Evolutionary conservation across 2,113 vertebrate species (phyloP), one percentile per base, ranked within the genome.

Genomic region (Sebastes fasciatus): DNA sequence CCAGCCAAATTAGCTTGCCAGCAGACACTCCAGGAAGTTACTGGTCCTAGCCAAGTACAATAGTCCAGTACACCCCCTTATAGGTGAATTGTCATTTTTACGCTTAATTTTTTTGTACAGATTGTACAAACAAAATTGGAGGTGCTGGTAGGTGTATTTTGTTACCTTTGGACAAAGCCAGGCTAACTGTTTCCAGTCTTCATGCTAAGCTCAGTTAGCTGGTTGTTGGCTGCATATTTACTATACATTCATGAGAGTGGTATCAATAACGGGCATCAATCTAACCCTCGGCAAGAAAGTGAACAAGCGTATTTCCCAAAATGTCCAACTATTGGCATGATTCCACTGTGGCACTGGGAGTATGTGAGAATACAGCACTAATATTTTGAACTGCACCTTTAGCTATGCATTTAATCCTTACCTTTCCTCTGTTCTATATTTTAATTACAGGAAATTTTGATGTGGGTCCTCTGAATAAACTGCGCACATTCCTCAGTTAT

Each of bases 401-500:
- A 43, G 17, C 34, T 10, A 19, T 63, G 6, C 34, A 63, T 63
- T 63, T 2, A 19, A 63, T 43, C 8, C 34, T 63, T 19, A 43
- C 8, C 40, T 19, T 43, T 64, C 43, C 6, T 54, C 40, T 77
- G 34, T 51, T 49, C 4, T 16, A 3, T 45, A 3, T 67, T 66
- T 64, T 48, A 23, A 67, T 65, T 49, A 62, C 86, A 96, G 94
- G 93, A 76, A 88, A 2, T 17, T 2, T 0, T 43, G 94, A 94
- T 34, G 45, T 74, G 16, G 74, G 14, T 43, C 62, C 86, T 63
- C 0, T 3, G 19, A 87, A 70, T 4, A 14, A 86, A 74, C 0
- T 45, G 0, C 92, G 94, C 0, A 61, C 4, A 14, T 95, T 95
- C 67, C 79, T 94, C 17, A 86, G 91, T 86, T 91, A 86, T 69